These are phyloP conservation scores for Eumacrocentrus americanus DNA, from an alignment of 2,888 invertebrate species.

Conservation along the genomic window DNA sequence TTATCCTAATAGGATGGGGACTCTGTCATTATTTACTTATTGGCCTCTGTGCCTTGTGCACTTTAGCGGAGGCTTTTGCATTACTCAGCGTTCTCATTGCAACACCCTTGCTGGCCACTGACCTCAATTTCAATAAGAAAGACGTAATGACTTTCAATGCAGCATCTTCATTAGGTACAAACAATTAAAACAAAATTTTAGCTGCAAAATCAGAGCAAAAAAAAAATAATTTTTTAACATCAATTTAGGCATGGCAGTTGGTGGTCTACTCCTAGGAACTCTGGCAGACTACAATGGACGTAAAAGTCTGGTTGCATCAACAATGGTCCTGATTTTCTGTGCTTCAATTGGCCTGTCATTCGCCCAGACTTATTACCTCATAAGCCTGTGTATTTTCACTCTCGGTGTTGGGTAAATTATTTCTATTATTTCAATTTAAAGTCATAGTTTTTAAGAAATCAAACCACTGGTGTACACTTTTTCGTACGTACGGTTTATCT, in stretches of 20 bases:
- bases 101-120: constrained; percentile 44
- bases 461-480: too few relatives aligned
- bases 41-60: constrained; percentile 43
- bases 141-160: constrained; percentile 38
- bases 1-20: constrained; percentile 46
- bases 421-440: too few relatives aligned
- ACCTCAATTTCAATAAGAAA: constrained; percentile 37
- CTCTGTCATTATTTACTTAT: constrained; percentile 44
- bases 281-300: constrained; percentile 60
- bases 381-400: constrained; percentile 56
- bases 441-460: too few relatives aligned
- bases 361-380: constrained; percentile 53
- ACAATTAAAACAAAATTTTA: neutral
- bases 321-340: constrained; percentile 56
- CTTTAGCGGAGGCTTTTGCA: constrained; percentile 45
- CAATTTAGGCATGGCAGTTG: constrained; percentile 56
- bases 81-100: constrained; percentile 39
- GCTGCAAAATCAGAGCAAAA: neutral
- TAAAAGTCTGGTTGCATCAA: constrained; percentile 53
- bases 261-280: constrained; percentile 53
- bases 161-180: constrained; percentile 42
- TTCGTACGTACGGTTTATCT: too few relatives aligned
- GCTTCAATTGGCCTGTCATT: constrained; percentile 58
- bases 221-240: constrained; percentile 11
- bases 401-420: constrained; percentile 57